Evolutionary conservation across 1,140 invertebrate species (phyloP), one percentile per base, ranked within the genome.

Genomic region (Drosophila tropicalis): DNA sequence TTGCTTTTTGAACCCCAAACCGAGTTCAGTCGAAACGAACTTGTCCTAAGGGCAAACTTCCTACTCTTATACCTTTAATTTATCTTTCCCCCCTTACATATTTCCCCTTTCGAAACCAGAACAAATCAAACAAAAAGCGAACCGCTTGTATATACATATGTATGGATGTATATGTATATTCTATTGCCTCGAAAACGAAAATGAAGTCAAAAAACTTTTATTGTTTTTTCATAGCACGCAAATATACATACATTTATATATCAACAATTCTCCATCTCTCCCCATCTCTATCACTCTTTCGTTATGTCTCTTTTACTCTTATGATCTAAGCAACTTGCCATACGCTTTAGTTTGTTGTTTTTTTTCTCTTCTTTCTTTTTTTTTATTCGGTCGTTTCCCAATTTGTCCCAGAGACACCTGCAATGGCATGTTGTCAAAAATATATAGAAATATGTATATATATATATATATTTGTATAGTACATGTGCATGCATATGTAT

Each of bases 361-460:
- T 29, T 29, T 29, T 29, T 5, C 4, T 29, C 25, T 29, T 29
- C 25, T 57, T 19, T 36, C 15, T 12, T 36, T 9, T 19, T 17
- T 58, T 36, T 13, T 57, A 12, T 57, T 57, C 17, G 32, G 29
- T 57, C 32, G 56, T 36, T 57, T 32, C 56, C 56, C 56, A 57
- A 57, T 58, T 36, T 58, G 56, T 58, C 56, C 56, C 56, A 58
- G 73, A 81, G 73, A 81, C 79, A 81, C 73, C 78, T 77, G 68
- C 62, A 41, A 29, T 36, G 55, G 54, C 56, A 39, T 36, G 34
- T 19, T 36, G 32, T 34, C 29, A 58, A 58, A 58, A 58, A 51
- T 51, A 51, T 51, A 51, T 15, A 5, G 25, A 51, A 51, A 51
- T 51, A 17, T 17, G 5, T 47, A 13, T 47, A 9, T 17, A 5